Percentiles rank a stretch among this genome's conserved stretches.
Evolutionary conservation across 2,113 vertebrate genomes (phyloP).

Genomic region (Caretta caretta): DNA sequence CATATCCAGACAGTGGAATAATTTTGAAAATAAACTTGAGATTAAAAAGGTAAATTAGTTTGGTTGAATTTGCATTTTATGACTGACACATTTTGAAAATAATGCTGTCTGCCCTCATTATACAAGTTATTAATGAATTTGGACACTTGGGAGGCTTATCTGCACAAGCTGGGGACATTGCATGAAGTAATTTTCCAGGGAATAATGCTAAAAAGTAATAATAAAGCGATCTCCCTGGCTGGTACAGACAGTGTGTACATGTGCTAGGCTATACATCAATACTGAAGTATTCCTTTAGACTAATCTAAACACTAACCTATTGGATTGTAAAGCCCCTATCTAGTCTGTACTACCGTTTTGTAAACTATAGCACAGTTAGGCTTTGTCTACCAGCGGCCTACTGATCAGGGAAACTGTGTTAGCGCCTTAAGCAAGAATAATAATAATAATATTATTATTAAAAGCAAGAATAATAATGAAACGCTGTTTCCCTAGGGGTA

Average conservation of each 20-base stretch:
- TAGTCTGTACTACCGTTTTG: not conserved
- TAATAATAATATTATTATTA: not conserved
- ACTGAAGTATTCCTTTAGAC: not conserved
- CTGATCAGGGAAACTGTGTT: not conserved
- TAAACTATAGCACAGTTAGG: not conserved
- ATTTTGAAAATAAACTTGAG: not conserved
- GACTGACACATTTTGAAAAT: not conserved
- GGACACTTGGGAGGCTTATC: not conserved
- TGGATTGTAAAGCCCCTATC: not conserved
- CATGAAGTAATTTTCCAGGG: not conserved
- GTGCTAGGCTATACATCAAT: not conserved
- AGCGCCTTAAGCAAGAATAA: not conserved
- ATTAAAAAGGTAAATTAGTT: not conserved
- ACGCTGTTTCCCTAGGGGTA: not conserved
- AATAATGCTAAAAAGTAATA: rapidly evolving
- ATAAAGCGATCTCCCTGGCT: not conserved
- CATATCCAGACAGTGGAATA: not conserved
- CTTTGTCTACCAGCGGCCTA: not conserved
- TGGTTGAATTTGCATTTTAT: not conserved
- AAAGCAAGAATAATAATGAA: not conserved
- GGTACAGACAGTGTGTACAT: not conserved
- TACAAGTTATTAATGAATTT: not conserved
- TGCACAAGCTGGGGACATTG: not conserved
- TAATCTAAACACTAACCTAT: not conserved
- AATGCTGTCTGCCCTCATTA: not conserved